A percentile compares a stretch with the other conserved stretches of the same genome.
Conservation (phyloP, 2,797 vertebrate genomes). For the Fringilla coelebs region DNA sequence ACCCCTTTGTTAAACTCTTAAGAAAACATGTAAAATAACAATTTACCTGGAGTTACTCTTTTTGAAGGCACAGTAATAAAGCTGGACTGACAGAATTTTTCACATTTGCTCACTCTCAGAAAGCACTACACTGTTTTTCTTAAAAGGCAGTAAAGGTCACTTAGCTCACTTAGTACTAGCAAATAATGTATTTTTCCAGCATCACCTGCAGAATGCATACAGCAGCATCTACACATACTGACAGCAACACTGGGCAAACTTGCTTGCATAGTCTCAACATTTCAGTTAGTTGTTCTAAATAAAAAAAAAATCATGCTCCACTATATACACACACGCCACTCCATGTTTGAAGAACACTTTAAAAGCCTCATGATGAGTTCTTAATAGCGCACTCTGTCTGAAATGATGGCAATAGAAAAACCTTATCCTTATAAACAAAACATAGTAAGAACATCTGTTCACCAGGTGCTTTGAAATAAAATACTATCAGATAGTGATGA, state of each 20-base stretch:
- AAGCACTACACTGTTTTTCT: background rate
- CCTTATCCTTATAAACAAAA: background rate
- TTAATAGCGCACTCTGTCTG: background rate
- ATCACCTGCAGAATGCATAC: background rate
- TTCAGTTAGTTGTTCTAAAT: background rate
- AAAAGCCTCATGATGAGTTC: background rate
- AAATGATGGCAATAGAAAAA: background rate
- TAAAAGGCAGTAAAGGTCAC: background rate
- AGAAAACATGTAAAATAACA: background rate
- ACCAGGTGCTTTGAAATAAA: background rate
- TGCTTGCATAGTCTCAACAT: background rate
- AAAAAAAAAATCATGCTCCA: background rate
- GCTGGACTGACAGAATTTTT: fast-evolving
- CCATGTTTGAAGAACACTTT: background rate
- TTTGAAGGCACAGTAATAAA: background rate
- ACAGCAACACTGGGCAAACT: background rate
- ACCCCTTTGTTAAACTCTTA: background rate
- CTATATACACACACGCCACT: background rate
- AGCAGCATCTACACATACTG: background rate
- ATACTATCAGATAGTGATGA: background rate
- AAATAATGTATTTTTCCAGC: background rate
- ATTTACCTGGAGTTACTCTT: background rate
- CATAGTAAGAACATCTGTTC: background rate
- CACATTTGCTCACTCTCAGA: background rate
- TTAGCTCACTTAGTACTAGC: background rate